Percentiles rank a stretch among this genome's conserved stretches.
These are phyloP conservation scores for Dipus sagitta DNA, from an alignment of 2,797 vertebrate genomes.

Conservation along the genomic window DNA sequence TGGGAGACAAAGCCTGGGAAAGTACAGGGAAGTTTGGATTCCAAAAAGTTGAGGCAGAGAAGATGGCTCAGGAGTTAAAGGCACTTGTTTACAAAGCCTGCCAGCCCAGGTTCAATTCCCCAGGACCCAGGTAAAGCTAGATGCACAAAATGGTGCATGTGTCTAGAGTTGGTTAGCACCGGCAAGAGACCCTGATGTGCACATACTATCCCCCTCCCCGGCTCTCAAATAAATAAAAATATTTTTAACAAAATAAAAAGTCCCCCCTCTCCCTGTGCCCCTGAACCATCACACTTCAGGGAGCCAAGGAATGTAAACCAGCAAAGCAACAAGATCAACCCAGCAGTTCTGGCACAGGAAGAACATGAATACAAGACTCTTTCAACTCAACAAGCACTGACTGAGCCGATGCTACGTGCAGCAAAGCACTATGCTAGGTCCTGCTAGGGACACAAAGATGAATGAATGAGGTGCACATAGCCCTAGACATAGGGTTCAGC, in stretches of 20 bases:
- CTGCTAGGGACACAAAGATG: background rate
- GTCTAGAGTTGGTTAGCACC: no score
- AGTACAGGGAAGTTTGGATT: constrained; percentile 22
- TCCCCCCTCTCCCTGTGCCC: background rate
- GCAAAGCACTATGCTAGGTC: constrained; percentile 33
- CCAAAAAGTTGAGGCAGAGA: no score
- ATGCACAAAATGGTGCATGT: no score
- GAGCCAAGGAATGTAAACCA: constrained; percentile 66
- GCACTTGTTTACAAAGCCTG: no score
- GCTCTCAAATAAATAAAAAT: no score
- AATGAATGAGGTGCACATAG: constrained; percentile 11
- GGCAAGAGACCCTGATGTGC: no score
- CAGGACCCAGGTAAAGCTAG: no score
- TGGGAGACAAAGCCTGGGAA: background rate
- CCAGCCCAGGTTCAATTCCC: no score
- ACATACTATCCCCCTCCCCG: no score
- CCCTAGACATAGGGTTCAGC: background rate
- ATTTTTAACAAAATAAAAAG: background rate
- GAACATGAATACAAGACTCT: constrained; percentile 74
- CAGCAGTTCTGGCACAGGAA: constrained; percentile 47
- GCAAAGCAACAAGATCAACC: constrained; percentile 60
- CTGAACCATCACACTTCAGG: constrained; percentile 36
- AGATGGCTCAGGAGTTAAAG: no score
- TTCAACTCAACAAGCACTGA: constrained; percentile 72
- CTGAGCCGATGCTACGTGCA: constrained; percentile 62